Conservation (phyloP, 2,797 vertebrate species). For the Xiphophorus birchmanni region DNA sequence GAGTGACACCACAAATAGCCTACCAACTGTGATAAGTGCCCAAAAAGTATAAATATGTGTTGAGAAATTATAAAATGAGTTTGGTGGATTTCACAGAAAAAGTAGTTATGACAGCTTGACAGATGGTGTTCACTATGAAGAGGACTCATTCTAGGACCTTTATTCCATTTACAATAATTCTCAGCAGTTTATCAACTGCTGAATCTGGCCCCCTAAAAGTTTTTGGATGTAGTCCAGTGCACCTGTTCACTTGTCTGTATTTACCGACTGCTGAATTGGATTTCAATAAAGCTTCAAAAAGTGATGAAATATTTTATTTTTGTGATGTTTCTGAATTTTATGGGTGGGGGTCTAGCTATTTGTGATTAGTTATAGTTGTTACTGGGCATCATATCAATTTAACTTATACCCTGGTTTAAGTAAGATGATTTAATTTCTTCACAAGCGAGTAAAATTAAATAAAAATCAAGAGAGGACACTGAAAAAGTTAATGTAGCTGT, state of each 20-base stretch:
- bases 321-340: not conserved
- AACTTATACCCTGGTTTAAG: not conserved
- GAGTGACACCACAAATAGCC: constrained; percentile 16
- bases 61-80: constrained; percentile 12
- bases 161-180: not conserved
- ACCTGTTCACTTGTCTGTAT: not conserved
- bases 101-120: not conserved
- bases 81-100: constrained; percentile 14
- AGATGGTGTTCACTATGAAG: not conserved
- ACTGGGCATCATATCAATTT: not conserved
- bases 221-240: not conserved
- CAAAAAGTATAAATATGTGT: constrained; percentile 8
- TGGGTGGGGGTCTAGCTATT: not conserved
- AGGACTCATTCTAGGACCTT: not conserved
- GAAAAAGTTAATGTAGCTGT: not conserved
- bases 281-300: not conserved
- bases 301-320: not conserved
- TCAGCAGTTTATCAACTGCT: not conserved
- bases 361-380: not conserved
- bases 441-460: not conserved
- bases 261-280: not conserved
- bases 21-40: constrained; percentile 35
- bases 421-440: not conserved
- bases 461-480: not conserved
- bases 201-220: not conserved